phyloP scores from a whole-genome alignment of 2,888 invertebrate species.

The Crocallis elinguaria region DNA sequence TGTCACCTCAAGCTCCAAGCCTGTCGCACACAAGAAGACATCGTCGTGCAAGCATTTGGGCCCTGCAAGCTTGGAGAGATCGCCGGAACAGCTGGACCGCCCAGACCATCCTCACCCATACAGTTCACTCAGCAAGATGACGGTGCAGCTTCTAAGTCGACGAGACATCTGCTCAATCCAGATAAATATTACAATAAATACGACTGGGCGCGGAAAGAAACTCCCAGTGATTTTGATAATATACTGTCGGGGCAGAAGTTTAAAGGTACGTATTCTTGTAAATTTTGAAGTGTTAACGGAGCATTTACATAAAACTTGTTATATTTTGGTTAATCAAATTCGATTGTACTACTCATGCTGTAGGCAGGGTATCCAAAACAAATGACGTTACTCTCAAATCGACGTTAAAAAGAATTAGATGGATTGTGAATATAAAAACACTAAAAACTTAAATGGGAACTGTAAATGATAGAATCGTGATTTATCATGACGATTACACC shows the following conservation, averaged over 20 bases:
- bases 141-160: slow-evolving; percentile 91
- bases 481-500: too few relatives aligned
- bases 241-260: slow-evolving; percentile 72
- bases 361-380: too few relatives aligned
- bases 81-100: slow-evolving; percentile 90
- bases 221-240: slow-evolving; percentile 76
- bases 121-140: slow-evolving; percentile 93
- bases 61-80: slow-evolving; percentile 89
- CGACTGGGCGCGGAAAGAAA: slow-evolving; percentile 84
- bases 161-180: slow-evolving; percentile 90
- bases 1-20: slow-evolving; percentile 93
- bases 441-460: too few relatives aligned
- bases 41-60: slow-evolving; percentile 90
- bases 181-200: slow-evolving; percentile 88
- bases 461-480: too few relatives aligned
- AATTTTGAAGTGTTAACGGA: too few relatives aligned
- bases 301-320: too few relatives aligned
- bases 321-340: too few relatives aligned
- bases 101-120: slow-evolving; percentile 90
- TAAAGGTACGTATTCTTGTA: slow-evolving; percentile 60
- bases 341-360: too few relatives aligned
- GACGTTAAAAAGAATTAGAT: too few relatives aligned
- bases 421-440: too few relatives aligned
- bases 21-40: slow-evolving; percentile 92
- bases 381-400: too few relatives aligned